Evolutionary conservation across 2,113 vertebrate species (phyloP), one percentile per base, ranked within the genome.

Genomic region (Perca flavescens): DNA sequence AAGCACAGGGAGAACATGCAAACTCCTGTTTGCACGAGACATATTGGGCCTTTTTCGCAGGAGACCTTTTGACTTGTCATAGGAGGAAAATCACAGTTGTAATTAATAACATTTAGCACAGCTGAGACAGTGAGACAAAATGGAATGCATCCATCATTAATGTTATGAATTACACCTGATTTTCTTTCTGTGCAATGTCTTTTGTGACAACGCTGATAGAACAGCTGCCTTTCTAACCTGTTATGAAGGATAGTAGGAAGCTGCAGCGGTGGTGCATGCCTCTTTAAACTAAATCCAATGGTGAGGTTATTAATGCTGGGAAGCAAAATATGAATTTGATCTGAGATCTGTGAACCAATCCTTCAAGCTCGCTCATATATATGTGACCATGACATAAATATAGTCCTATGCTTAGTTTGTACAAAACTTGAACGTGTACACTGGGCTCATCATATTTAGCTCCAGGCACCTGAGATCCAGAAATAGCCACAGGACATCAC

Each of bases 401-500:
- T 13, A 43, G 40, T 43, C 40, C 40, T 43, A 68, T 11, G 66
- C 73, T 69, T 11, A 58, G 5, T 43, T 47, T 67, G 49, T 43
- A 67, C 25, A 60, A 57, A 66, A 40, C 28, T 2, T 21, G 0
- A 66, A 65, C 0, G 0, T 50, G 11, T 43, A 15, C 53, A 1
- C 40, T 47, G 74, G 40, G 52, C 36, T 79, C 60, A 36, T 67
- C 1, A 10, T 16, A 0, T 84, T 83, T 65, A 62, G 52, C 52
- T 66, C 13, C 43, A 17, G 50, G 56, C 54, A 22, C 52, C 76
- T 63, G 82, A 65, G 25, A 64, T 61, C 49, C 43, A 85, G 17
- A 80, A 88, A 87, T 34, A 80, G 19, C 50, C 2, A 34, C 34
- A 43, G 40, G 40, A 75, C 43, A 61, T 60, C 34, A 74, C 56